phyloP scores from a whole-genome alignment of 2,888 invertebrate species.

The Lypha dubia region DNA sequence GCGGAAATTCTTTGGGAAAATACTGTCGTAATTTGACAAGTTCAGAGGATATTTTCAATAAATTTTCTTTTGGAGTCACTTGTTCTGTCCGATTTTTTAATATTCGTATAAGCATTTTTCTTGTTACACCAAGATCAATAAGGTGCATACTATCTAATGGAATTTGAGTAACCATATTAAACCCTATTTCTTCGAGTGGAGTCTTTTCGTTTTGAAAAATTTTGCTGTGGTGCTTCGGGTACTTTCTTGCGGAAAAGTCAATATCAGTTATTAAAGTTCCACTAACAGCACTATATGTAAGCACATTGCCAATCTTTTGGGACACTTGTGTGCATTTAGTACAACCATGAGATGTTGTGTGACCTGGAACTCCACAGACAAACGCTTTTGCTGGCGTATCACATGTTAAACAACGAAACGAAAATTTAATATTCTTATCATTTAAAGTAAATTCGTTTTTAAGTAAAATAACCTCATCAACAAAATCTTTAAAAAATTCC shows the following conservation, averaged over 20 bases:
- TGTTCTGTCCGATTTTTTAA: no score
- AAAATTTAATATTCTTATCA: background rate
- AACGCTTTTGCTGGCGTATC: background rate
- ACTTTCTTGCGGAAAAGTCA: no score
- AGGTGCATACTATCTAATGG: constrained; percentile 1
- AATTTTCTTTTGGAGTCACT: no score
- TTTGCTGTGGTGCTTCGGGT: no score
- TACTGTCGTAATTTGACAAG: constrained; percentile 14
- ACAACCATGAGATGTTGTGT: no score
- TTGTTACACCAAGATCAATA: no score
- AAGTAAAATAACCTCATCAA: constrained; percentile 38
- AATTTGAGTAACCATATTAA: background rate
- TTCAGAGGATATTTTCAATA: background rate
- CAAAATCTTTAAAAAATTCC: constrained; percentile 38
- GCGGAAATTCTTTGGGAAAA: constrained; percentile 59
- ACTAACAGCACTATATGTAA: no score
- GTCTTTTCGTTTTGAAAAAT: constrained; percentile 40
- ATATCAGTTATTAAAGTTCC: no score
- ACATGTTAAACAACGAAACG: background rate
- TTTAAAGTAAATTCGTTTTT: constrained; percentile 24
- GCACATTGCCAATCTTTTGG: background rate
- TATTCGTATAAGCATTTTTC: no score
- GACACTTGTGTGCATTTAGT: background rate
- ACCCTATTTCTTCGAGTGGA: constrained; percentile 45
- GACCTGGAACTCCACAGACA: background rate